Evolutionary conservation across 2,888 invertebrate species (phyloP).

Genomic region (Tiliacea citrago): DNA sequence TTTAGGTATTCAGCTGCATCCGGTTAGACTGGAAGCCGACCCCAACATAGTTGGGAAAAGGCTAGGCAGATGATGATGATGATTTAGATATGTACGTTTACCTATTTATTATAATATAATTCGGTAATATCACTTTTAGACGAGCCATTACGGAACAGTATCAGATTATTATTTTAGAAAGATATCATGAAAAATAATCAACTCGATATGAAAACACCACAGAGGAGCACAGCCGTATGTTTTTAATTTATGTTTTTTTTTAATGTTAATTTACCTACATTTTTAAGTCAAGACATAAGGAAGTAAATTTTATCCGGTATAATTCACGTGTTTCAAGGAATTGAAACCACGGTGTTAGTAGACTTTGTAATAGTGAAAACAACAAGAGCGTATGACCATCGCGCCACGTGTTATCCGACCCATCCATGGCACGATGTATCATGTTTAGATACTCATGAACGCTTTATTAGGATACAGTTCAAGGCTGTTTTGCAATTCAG

Average conservation of each 20-base stretch:
- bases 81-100: too few species aligned
- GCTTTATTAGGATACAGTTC: conserved; percentile 62
- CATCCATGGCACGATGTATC: conserved; percentile 55
- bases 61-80: too few species aligned
- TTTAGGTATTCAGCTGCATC: too few species aligned
- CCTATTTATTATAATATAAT: too few species aligned
- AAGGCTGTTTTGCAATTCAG: conserved; percentile 56
- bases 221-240: too few species aligned
- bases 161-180: neutral
- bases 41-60: too few species aligned
- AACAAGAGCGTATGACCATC: conserved; percentile 45
- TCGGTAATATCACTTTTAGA: too few species aligned
- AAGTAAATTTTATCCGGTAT: conserved; percentile 12
- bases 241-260: neutral
- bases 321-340: conserved; percentile 35
- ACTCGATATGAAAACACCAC: neutral
- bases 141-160: neutral
- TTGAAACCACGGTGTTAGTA: conserved; percentile 36
- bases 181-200: neutral
- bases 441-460: conserved; percentile 53
- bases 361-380: conserved; percentile 49
- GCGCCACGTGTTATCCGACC: conserved; percentile 60
- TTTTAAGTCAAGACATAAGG: neutral
- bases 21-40: too few species aligned
- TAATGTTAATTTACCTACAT: neutral